Evolutionary conservation across 2,888 invertebrate genomes (phyloP), one percentile per base, ranked within the genome.

Genomic region (Tromatobia lineatoria): DNA sequence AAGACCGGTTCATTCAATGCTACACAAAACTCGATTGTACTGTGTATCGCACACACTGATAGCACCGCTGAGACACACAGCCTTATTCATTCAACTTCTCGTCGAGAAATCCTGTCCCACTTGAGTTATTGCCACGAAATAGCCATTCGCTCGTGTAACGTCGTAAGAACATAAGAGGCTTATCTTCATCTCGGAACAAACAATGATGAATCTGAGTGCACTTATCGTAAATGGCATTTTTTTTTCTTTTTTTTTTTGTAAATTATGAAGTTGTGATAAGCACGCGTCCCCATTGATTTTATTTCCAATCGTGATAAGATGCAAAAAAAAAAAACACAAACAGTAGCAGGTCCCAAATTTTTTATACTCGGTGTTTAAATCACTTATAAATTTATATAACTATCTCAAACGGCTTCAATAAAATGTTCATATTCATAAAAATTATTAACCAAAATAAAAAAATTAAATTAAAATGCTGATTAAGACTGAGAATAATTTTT

Each of bases 1-100:
- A 52, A 74, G 75, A 83, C 71, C 80, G 80, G 83, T 76, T 73
- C 80, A 76, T 83, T 83, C 76, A 83, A 83, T 80, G 76, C 66
- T 66, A 45, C 64, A 82, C 74, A 82, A 70, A 76, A 83, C 71
- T 73, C 80, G 76, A 80, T 80, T 76, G 71, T 83, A 59, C 54
- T 38, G 67, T 54, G 69, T 70, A 83, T 67, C 76, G 69, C 61
- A 71, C 71, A 71, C 76, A 34, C 34, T 34, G 34, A 83, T 67
- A 66, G 71, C 47, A 47, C 61, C 18, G 3, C 20, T 45, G 38
- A 59, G 69, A 47, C 69, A 83, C 83, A 76, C 83, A 80, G 80
- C 71, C 66, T 71, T 61, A 80, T 83, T 83, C 83, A 83, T 83
- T 83, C 83, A 83, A 71, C 57, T 73, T 75, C 71, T 76, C 66